phyloP scores from a whole-genome alignment of 2,888 invertebrate genomes.

The Dione juno region DNA sequence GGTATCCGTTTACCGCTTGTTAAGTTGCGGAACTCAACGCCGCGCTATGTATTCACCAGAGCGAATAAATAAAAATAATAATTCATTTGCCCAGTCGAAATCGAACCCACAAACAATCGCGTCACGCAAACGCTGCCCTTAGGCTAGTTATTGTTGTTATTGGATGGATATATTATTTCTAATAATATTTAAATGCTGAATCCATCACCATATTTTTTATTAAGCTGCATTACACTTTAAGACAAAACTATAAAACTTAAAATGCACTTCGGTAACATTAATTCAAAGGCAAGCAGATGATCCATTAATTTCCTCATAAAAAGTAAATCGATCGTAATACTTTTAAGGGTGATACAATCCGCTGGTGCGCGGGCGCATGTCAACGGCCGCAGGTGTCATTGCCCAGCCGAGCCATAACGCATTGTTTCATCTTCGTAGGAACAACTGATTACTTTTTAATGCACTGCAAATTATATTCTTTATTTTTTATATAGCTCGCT shows the following conservation, averaged over 20 bases:
- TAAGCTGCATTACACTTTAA: background rate
- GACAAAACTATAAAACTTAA: background rate
- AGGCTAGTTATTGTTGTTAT: too few species aligned
- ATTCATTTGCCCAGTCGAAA: too few species aligned
- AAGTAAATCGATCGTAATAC: slow-evolving; percentile 32
- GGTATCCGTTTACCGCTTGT: too few species aligned
- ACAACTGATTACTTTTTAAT: slow-evolving; percentile 45
- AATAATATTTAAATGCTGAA: too few species aligned
- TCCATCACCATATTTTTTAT: background rate
- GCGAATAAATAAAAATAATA: too few species aligned
- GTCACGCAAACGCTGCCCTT: too few species aligned
- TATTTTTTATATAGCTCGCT: slow-evolving; percentile 31
- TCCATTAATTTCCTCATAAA: slow-evolving; percentile 9
- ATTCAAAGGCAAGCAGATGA: background rate
- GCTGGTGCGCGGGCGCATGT: slow-evolving; percentile 68
- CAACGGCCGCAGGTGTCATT: slow-evolving; percentile 79
- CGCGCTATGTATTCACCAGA: too few species aligned
- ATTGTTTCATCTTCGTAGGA: slow-evolving; percentile 60
- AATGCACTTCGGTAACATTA: background rate
- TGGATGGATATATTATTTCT: too few species aligned
- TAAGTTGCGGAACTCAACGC: too few species aligned
- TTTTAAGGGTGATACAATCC: slow-evolving; percentile 48
- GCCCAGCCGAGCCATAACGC: slow-evolving; percentile 60
- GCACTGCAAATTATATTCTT: slow-evolving; percentile 40
- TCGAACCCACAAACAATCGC: too few species aligned